phyloP scores from a whole-genome alignment of 1,140 invertebrate genomes.

The Drosophila sechellia region DNA sequence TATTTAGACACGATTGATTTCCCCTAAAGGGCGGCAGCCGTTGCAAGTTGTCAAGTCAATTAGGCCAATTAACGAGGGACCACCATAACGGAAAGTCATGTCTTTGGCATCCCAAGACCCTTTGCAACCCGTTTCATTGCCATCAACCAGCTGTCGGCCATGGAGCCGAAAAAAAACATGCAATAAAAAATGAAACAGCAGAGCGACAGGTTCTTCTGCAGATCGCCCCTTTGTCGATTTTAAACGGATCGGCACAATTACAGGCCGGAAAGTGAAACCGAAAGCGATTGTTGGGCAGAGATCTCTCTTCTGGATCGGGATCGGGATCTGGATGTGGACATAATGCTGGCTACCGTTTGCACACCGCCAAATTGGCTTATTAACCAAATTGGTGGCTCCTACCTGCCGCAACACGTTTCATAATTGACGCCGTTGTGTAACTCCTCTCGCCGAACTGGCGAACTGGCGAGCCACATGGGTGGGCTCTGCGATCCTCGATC shows the following conservation, averaged over 20 bases:
- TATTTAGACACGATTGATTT: conserved; percentile 20
- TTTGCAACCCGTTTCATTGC: conserved; percentile 19
- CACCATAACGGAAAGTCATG: conserved; percentile 70
- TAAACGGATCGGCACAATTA: conserved; percentile 62
- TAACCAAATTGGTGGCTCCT: conserved; percentile 74
- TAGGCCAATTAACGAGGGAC: conserved; percentile 57
- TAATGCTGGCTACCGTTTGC: conserved; percentile 21
- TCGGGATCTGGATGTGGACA: conserved; percentile 30
- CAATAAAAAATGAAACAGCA: conserved; percentile 7
- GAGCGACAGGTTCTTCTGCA: conserved; percentile 42
- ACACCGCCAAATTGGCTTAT: conserved; percentile 70
- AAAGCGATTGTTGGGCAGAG: conserved; percentile 44
- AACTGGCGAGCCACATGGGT: conserved; percentile 40
- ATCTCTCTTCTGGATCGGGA: conserved; percentile 11
- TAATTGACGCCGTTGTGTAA: conserved; percentile 60
- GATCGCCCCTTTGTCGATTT: conserved; percentile 16
- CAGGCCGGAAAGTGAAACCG: conserved; percentile 77
- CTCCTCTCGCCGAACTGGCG: conserved; percentile 20
- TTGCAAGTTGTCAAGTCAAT: conserved; percentile 63
- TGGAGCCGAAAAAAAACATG: conserved; percentile 1
- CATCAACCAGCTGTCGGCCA: conserved; percentile 41
- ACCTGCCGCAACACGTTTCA: conserved; percentile 48
- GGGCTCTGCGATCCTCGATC: conserved; percentile 18
- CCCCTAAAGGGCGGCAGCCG: conserved; percentile 26
- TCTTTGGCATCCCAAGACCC: conserved; percentile 1